Conservation (phyloP, 2,888 invertebrate genomes). For the Eretmocerus hayati region DNA sequence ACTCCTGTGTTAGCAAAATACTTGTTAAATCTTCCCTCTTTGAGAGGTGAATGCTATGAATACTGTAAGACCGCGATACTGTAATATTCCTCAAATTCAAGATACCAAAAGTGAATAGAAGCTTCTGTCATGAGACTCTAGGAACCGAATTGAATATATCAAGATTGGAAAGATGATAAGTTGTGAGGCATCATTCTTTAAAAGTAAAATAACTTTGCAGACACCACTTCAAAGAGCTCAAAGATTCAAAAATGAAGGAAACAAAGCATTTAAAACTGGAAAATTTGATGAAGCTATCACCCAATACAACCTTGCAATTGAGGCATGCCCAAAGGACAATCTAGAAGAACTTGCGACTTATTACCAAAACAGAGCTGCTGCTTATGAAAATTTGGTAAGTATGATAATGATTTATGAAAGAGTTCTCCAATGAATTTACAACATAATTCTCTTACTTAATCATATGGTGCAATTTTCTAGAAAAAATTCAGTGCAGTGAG, state of each 20-base stretch:
- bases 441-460: background rate
- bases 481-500: conserved; percentile 79
- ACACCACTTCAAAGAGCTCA: conserved; percentile 68
- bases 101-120: too few species aligned
- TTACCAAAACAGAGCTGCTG: conserved; percentile 93
- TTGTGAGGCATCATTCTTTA: too few species aligned
- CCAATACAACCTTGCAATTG: conserved; percentile 89
- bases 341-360: conserved; percentile 76
- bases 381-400: conserved; percentile 76
- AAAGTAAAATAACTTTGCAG: too few species aligned
- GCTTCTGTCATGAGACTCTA: too few species aligned
- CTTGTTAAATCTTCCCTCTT: too few species aligned
- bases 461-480: conserved; percentile 28
- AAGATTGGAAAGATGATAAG: too few species aligned
- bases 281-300: conserved; percentile 87
- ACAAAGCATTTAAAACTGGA: conserved; percentile 74
- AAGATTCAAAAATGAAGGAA: conserved; percentile 81
- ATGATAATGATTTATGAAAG: background rate
- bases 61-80: too few species aligned
- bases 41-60: too few species aligned
- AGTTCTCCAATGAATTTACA: too few species aligned
- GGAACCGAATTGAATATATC: too few species aligned
- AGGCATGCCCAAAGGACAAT: conserved; percentile 71
- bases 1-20: too few species aligned
- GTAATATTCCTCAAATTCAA: too few species aligned